These are phyloP conservation scores for Phyllotreta cruciferae DNA, from an alignment of 2,888 invertebrate species.

Conservation along the genomic window DNA sequence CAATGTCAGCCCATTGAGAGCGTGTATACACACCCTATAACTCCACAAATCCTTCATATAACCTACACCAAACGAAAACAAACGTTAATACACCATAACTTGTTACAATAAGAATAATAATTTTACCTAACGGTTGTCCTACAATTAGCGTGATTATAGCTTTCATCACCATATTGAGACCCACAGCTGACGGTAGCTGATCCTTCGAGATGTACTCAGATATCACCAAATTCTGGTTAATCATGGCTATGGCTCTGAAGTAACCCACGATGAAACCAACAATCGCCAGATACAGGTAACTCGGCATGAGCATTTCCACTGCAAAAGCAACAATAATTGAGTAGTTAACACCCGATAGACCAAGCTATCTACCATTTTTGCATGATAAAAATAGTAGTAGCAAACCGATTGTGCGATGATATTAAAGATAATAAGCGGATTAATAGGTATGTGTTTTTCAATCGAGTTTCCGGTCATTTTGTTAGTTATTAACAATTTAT, in stretches of 20 bases:
- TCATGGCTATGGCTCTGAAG: slow-evolving; percentile 74
- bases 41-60: slow-evolving; percentile 74
- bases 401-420: too few relatives aligned
- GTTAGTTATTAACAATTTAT: too few relatives aligned
- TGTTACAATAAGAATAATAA: background rate
- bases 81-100: background rate
- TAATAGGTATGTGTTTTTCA: too few relatives aligned
- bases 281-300: slow-evolving; percentile 39
- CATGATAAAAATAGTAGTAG: too few relatives aligned
- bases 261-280: slow-evolving; percentile 45
- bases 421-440: too few relatives aligned
- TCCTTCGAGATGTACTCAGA: slow-evolving; percentile 67
- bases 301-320: slow-evolving; percentile 43
- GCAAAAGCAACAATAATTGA: slow-evolving; percentile 26
- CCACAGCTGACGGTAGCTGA: slow-evolving; percentile 72
- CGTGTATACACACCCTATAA: slow-evolving; percentile 69
- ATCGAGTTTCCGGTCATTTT: too few relatives aligned
- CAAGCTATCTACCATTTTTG: too few relatives aligned
- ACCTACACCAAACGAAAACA: slow-evolving; percentile 59
- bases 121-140: slow-evolving; percentile 65
- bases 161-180: slow-evolving; percentile 76
- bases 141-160: slow-evolving; percentile 71
- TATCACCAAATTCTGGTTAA: slow-evolving; percentile 74
- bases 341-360: background rate
- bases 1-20: slow-evolving; percentile 66